Base-by-base conservation (phyloP, 2,113 vertebrate species). In the Corythornis vintsioides region DNA sequence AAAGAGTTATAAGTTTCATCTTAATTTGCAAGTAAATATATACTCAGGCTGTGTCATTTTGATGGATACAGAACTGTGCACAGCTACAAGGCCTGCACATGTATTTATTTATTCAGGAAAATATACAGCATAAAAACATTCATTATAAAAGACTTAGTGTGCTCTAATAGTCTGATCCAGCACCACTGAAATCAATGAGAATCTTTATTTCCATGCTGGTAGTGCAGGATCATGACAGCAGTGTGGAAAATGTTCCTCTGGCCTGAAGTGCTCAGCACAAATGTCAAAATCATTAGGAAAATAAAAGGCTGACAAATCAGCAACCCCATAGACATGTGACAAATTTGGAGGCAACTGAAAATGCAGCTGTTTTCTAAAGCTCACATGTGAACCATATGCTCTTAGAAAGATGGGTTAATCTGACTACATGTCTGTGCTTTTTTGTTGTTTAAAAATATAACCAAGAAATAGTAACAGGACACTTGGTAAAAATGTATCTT, bases 81-180 rank as follows among this genome's bases (percentile, higher is more conserved):
- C 65, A 85, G 71, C 90, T 95, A 40, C 83, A 92, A 96, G 87
- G 82, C 24, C 4, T 1, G 90, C 73, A 88, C 35, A 31, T 42
- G 38, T 81, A 88, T 96, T 94, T 96, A 86, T 95, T 94, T 88
- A 92, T 91, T 94, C 75, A 80, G 84, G 88, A 78, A 94, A 93
- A 93, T 57, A 71, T 66, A 84, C 12, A 2, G 28, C 84, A 89
- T 9, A 3, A 87, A 92, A 91, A 88, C 70, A 82, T 80, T 87
- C 28, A 81, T 85, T 94, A 66, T 84, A 76, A 90, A 92, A 86
- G 89, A 75, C 74, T 75, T 70, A 40, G 61, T 80, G 75, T 92
- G 78, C 50, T 90, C 22, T 88, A 90, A 82, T n/a, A 17, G 45
- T 60, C 55, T 64, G 55, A 82, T 88, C 64, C 70, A 84, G 57